Base-by-base conservation (phyloP, 2,888 invertebrate genomes). In the Acrocyrtus sp. region DNA sequence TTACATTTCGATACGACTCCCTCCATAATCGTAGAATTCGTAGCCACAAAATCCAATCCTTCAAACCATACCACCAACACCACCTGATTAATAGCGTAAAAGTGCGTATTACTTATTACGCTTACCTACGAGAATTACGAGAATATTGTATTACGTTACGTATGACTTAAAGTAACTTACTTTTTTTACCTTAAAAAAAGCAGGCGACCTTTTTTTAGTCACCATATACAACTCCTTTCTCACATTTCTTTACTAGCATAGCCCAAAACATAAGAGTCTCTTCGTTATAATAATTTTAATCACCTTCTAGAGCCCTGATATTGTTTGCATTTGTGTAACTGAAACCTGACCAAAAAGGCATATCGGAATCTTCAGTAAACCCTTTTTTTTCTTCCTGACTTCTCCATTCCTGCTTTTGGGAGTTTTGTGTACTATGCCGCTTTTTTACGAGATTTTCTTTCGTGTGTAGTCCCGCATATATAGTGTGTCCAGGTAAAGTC, bases 311-410 rank as follows among this genome's bases (percentile, higher is more conserved):
- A 34, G 34, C 12, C 34, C 34, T 34, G 6, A 34, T 34, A 34
- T 12, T 34, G n/a, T n/a, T n/a, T n/a, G 34, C 34, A 34, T 50
- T 50, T 47, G 53, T 72, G 60, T 72, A 72, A 72, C 65, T 19
- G 39, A 66, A 72, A 66, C 72, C 72, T 72, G 65, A 72, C 65
- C 72, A 72, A 65, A 66, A 66, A 72, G 54, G 72, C 65, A 72
- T 72, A 58, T 65, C 63, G 60, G 63, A 70, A 69, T 61, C 51
- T 45, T 45, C 19, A 24, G 24, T 66, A 57, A 66, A 50, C 56
- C 34, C 58, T 53, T 51, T 50, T 43, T 17, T 26, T 54, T 24
- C 21, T 24, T 8, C 22, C 21, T 26, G 15, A 21, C 27, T 29
- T 58, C 43, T 45, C 10, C 22, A 56, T 6, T 27, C 24, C 24